phyloP scores from a whole-genome alignment of 2,113 vertebrate species.

The Pimephales promelas region DNA sequence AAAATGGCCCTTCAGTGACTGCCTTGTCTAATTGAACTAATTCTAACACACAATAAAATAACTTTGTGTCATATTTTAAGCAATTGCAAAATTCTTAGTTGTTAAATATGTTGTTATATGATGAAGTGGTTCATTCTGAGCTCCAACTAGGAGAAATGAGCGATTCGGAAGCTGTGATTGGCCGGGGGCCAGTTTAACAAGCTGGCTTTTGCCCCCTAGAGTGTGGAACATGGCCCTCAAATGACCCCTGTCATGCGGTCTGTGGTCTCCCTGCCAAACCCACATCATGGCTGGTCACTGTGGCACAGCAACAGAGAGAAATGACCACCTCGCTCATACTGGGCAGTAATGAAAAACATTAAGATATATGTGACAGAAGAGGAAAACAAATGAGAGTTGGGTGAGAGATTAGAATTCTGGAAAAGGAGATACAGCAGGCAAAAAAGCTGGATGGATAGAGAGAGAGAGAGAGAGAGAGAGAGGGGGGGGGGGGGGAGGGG shows the following conservation, averaged over 20 bases:
- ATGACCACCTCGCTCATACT: slow-evolving; percentile 9
- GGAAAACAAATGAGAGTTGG: background rate
- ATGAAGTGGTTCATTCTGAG: background rate
- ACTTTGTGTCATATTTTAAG: background rate
- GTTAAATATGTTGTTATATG: background rate
- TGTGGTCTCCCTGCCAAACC: slow-evolving; percentile 43
- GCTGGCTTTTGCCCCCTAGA: slow-evolving; percentile 46
- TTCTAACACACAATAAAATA: slow-evolving; percentile 2
- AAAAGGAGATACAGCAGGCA: background rate
- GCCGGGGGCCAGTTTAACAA: slow-evolving; percentile 43
- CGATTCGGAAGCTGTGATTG: slow-evolving; percentile 28
- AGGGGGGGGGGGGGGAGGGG: no score
- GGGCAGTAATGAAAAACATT: slow-evolving; percentile 34
- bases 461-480: background rate
- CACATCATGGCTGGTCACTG: slow-evolving; percentile 19
- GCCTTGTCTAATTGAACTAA: background rate
- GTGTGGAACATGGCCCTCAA: slow-evolving; percentile 49
- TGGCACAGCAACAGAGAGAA: slow-evolving; percentile 1
- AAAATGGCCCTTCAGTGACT: background rate
- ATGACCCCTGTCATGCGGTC: slow-evolving; percentile 49
- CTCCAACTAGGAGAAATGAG: slow-evolving; percentile 6
- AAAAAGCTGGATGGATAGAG: background rate
- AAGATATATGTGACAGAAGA: slow-evolving; percentile 7
- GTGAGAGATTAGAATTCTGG: slow-evolving; percentile 42
- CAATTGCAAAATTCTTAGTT: background rate